Evolutionary conservation across 2,888 invertebrate genomes (phyloP), one percentile per base, ranked within the genome.

Genomic region (Philereme transversata): DNA sequence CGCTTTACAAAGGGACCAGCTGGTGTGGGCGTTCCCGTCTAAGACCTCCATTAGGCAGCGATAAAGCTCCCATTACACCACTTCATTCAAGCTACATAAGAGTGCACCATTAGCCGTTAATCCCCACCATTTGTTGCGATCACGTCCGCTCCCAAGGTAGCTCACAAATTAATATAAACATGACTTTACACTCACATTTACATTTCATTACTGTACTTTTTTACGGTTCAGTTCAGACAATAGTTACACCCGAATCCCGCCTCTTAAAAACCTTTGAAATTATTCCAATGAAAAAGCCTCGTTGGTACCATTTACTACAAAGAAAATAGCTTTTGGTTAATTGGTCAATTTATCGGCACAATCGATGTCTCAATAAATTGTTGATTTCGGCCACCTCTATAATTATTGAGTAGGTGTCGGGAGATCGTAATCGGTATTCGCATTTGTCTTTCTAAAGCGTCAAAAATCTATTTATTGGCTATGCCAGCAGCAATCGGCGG

Each of bases 331-430:
- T 82, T 77, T 78, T 71, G 74, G 74, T 74, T 76, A 85, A 87
- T 78, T 71, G 74, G 74, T 74, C 76, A 85, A 87, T 87, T 88
- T 86, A 87, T 82, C 71, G 79, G 70, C 72, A 77, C 76, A 78
- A 83, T 83, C 80, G 78, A 83, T 72, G 81, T 80, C 81, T 79
- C 77, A 77, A 86, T 87, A 86, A 88, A 87, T 87, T 84, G 77
- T 79, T 79, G 79, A 81, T 82, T 82, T 80, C 75, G 77, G 76
- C 77, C 77, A 75, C 74, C 73, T 72, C 68, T 65, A 69, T 77
- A 75, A 69, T 77, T 71, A 78, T 73, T 66, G 70, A 79, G 77
- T 80, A 73, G 76, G 76, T 73, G 72, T 73, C 67, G 66, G 22
- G 65, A 73, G 78, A 78, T 79, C 71, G 66, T 77, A 69, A 77